Evolutionary conservation across 2,888 invertebrate species (phyloP), one percentile per base, ranked within the genome.

Genomic region (Cerceris rybyensis): DNA sequence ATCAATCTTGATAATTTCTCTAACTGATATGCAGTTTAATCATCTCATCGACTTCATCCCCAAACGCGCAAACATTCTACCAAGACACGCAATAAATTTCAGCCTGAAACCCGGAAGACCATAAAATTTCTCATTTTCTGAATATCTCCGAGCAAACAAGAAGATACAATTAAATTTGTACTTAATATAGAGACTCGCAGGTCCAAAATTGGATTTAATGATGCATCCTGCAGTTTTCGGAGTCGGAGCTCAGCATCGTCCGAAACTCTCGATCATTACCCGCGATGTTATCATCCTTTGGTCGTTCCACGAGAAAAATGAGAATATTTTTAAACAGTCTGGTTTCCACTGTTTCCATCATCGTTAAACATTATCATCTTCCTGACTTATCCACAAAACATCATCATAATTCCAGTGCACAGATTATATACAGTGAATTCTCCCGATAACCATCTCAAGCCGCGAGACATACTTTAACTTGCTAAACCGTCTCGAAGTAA

Each of bases 391-490:
- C 79, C 57, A 55, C 68, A 28, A 80, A 73, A 68, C 78, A 77
- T 79, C 78, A 28, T 78, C 76, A 54, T 84, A 83, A 84, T 83
- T 78, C 78, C 59, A 74, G 65, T 59, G 68, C 72, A 9, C 50
- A 73, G 76, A 84, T 84, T 84, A 84, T 73, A 73, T 73, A 67
- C 70, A 65, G 67, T 70, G 64, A 63, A 69, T 59, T n/a, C 55
- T 11, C 28, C 65, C 58, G 81, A 84, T 85, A 61, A 43, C 63
- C 55, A 83, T 84, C 85, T 83, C 68, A 14, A 52, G 83, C 77
- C 83, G 69, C 64, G 55, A 80, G 85, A 80, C 84, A 77, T 70
- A 71, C 60, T 78, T 78, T 65, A 78, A 78, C 60, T 78, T 69
- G 78, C 72, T 64, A 64, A 78, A 78, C 46, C 71, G 70, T 70